Evolutionary conservation across 2,113 vertebrate genomes (phyloP), one percentile per base, ranked within the genome.

Genomic region (Collichthys lucidus): DNA sequence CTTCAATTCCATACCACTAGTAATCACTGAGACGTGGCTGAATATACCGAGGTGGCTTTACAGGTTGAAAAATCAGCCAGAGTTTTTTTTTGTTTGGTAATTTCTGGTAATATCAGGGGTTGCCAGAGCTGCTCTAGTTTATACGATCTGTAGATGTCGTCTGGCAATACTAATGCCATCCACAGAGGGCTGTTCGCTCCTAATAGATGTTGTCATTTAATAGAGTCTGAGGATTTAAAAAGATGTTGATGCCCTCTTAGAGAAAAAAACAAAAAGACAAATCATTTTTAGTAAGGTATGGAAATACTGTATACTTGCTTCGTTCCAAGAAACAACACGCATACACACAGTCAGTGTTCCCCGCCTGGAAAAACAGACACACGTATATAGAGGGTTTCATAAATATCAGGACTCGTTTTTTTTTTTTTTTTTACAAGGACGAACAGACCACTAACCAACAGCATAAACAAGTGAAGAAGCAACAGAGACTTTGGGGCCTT

Each of bases 181-280:
- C 31, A 3, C 68, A 73, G 82, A 86, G 91, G 74, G 82, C 87
- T 77, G 90, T 89, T 92, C 88, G 67, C 76, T 74, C 57, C 65
- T 88, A 90, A 92, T 91, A 87, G 84, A 79, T 82, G 78, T 49
- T 68, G 88, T 82, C 78, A 82, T 29, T 29, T 4, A 85, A 74
- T 59, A 72, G 69, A 82, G 83, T 70, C 50, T 0, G 3, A 31
- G 75, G 80, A 64, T 24, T 66, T 12, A 2, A 46, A 67, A 59
- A 66, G 2, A 31, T 67, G 59, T 78, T 81, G 74, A 78, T 64
- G 65, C 50, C 22, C 66, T 79, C 35, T 15, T 79, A 4, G 1
- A 29, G n/a, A 53, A 42, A 69, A 11, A 46, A 46, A 46, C 26
- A 44, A 44, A 44, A 44, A 12, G 11, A 31, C 44, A 63, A 50